These are phyloP conservation scores for Nomada hirtipes DNA, from an alignment of 2,888 invertebrate species.

Conservation along the genomic window DNA sequence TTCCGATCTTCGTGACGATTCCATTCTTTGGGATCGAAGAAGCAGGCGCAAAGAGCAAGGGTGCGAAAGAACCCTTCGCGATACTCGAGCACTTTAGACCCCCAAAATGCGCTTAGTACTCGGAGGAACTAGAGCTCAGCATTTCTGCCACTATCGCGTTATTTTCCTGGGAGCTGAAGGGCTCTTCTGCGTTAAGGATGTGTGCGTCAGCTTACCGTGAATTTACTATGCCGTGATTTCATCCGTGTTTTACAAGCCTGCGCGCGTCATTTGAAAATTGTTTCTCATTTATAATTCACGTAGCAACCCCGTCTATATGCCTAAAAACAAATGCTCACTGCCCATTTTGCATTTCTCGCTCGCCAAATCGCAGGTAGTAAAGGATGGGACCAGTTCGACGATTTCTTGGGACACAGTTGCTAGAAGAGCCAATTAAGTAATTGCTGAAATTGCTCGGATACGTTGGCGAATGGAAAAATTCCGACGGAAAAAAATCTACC, in stretches of 20 bases:
- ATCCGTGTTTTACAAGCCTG: background rate
- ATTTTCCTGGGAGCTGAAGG: constrained; percentile 67
- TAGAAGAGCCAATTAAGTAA: constrained; percentile 54
- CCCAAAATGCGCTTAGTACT: constrained; percentile 63
- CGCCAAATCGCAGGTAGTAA: background rate
- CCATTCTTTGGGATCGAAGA: constrained; percentile 39
- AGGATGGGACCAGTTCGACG: background rate
- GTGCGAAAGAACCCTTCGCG: constrained; percentile 54
- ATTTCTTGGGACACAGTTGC: constrained; percentile 44
- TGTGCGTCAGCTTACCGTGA: constrained; percentile 51
- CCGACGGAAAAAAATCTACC: constrained; percentile 3
- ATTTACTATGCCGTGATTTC: constrained; percentile 35
- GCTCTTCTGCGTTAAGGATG: constrained; percentile 51
- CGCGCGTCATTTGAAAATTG: background rate
- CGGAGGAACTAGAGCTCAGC: constrained; percentile 68
- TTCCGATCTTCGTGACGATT: constrained; percentile 41
- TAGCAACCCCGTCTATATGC: too few species aligned
- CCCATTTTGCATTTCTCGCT: background rate
- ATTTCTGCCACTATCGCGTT: constrained; percentile 70
- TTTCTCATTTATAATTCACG: background rate
- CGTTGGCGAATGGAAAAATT: constrained; percentile 45
- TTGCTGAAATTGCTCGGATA: constrained; percentile 51
- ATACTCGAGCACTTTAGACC: constrained; percentile 62
- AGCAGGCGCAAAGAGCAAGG: constrained; percentile 31
- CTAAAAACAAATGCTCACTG: too few species aligned